Percentiles rank a stretch among this genome's conserved stretches.
These are phyloP conservation scores for Bradynema listronoti DNA, from an alignment of 1,140 invertebrate genomes.

Conservation along the genomic window DNA sequence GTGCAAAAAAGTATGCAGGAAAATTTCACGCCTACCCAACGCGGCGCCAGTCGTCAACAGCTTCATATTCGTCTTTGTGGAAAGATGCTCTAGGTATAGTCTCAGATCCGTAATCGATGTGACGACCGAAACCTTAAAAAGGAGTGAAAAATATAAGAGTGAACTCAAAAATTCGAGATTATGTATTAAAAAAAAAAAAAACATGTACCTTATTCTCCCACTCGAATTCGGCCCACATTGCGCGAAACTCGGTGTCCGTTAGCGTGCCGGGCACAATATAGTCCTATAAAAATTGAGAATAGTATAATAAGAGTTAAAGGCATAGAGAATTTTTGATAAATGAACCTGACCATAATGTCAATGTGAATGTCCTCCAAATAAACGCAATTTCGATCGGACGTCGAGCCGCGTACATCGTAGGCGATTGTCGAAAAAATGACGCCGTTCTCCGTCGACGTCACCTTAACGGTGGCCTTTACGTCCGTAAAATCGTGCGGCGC, in stretches of 20 bases:
- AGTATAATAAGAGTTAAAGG: slow-evolving; percentile 12
- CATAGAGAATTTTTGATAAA: slow-evolving; percentile 9
- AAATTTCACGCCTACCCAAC: slow-evolving; percentile 45
- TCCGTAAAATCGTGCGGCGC: slow-evolving; percentile 93
- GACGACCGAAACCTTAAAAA: slow-evolving; percentile 75
- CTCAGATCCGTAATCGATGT: slow-evolving; percentile 84
- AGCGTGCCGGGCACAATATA: slow-evolving; percentile 95
- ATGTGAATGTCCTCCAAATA: slow-evolving; percentile 98
- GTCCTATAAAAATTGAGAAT: slow-evolving; percentile 63
- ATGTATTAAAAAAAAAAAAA: not conserved
- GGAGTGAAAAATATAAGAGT: slow-evolving; percentile 19
- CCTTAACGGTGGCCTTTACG: slow-evolving; percentile 68
- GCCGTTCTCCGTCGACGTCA: slow-evolving; percentile 93
- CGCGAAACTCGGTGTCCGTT: slow-evolving; percentile 86
- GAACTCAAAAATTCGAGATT: not conserved
- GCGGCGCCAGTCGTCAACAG: slow-evolving; percentile 77
- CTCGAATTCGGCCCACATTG: slow-evolving; percentile 99
- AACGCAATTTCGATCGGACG: slow-evolving; percentile 87
- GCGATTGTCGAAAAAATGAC: slow-evolving; percentile 99
- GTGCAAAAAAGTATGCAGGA: no score
- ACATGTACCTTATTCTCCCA: slow-evolving; percentile 91
- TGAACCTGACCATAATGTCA: slow-evolving; percentile 75
- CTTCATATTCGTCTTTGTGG: slow-evolving; percentile 96
- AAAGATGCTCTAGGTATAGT: slow-evolving; percentile 82
- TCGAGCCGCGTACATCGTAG: slow-evolving; percentile 68